Evolutionary conservation across 1,140 invertebrate genomes (phyloP), one percentile per base, ranked within the genome.

Genomic region (Anastrepha ludens): DNA sequence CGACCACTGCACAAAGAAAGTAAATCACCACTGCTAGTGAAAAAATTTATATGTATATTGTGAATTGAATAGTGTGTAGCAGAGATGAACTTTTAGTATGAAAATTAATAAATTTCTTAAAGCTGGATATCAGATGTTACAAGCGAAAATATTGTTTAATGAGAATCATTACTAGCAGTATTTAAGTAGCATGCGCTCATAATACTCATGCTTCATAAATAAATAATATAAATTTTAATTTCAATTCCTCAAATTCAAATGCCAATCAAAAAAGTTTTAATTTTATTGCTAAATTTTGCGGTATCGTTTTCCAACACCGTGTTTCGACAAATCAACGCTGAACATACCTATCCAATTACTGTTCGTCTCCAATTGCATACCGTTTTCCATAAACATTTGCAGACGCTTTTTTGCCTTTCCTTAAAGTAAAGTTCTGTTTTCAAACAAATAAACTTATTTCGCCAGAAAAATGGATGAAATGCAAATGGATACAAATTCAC

Each of bases 391-490:
- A 74, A 74, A 47, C 50, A 50, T 81, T 81, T 81, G 74, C 74
- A 81, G 74, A 74, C 67, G 67, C 67, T 74, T 74, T 67, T 67
- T 47, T 74, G 39, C 15, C 3, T 74, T 81, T 81, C 55, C 55
- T 55, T 55, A 4, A 44, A n/a, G 39, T 17, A 74, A 74, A 6
- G n/a, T 17, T 47, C 44, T 50, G n/a, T 74, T 47, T 74, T 74
- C 41, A 47, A 74, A 17, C 11, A 41, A 74, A 20, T 85, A 58
- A 85, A 85, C 15, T 41, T 44, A 62, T 20, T 29, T 20, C n/a
- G 47, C 3, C 9, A 44, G 44, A 29, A 85, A 81, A 13, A 92
- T 92, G 91, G 91, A 92, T 17, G 91, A 92, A 44, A 88, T 89
- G 59, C 78, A 87, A 86, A 78, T 59, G 89, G 91, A 92, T 65